phyloP scores from a whole-genome alignment of 1,140 invertebrate species.

The Solenopsis invicta region DNA sequence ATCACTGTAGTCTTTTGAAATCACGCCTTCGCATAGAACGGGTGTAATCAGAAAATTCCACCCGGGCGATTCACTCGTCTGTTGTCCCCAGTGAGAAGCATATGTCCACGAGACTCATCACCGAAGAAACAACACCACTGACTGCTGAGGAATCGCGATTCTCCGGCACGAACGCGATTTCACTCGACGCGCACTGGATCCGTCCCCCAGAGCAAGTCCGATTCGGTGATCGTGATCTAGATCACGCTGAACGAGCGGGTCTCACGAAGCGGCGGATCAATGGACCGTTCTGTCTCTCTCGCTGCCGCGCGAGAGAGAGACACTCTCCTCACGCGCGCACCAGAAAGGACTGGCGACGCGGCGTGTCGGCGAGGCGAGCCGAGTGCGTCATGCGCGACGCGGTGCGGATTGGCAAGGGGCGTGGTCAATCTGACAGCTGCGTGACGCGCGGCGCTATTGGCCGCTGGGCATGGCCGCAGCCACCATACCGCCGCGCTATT shows the following conservation, averaged over 20 bases:
- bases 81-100: neutral
- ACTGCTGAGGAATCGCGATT: neutral
- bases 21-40: conserved; percentile 17
- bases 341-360: conserved; percentile 80
- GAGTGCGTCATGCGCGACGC: conserved; percentile 76
- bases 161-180: neutral
- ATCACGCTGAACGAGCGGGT: neutral
- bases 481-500: conserved; percentile 73
- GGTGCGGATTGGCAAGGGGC: conserved; percentile 73
- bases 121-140: neutral
- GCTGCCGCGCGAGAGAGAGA: conserved; percentile 67
- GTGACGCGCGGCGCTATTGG: conserved; percentile 68
- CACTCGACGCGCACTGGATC: conserved; percentile 3
- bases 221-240: conserved; percentile 34
- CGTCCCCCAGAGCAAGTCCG: neutral
- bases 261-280: conserved; percentile 28
- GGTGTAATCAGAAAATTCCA: neutral
- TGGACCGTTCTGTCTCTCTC: conserved; percentile 66
- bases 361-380: conserved; percentile 62
- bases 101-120: neutral
- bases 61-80: neutral
- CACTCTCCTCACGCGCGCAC: conserved; percentile 81
- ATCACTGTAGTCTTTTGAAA: neutral
- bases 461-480: conserved; percentile 73
- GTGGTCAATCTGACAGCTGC: conserved; percentile 68